These are phyloP conservation scores for Stenopsyche tienmushanensis DNA, from an alignment of 1,140 invertebrate species.

Conservation along the genomic window DNA sequence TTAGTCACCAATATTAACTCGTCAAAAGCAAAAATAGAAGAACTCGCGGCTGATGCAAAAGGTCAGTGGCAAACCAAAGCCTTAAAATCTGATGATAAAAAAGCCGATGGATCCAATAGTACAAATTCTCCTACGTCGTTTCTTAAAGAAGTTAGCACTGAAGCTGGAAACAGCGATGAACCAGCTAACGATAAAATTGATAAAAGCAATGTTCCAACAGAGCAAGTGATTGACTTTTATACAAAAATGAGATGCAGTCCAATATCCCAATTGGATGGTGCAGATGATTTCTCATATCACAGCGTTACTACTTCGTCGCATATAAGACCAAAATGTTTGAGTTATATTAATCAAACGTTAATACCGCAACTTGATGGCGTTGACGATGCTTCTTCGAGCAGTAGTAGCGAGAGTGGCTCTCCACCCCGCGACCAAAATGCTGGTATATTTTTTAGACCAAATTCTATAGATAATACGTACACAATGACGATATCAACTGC, in stretches of 20 bases:
- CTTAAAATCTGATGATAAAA: conserved; percentile 15
- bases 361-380: conserved; percentile 76
- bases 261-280: conserved; percentile 63
- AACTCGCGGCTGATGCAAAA: conserved; percentile 20
- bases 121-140: not conserved
- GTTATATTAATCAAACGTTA: conserved; percentile 48
- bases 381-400: conserved; percentile 63
- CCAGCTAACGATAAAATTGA: conserved; percentile 46
- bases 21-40: conserved; percentile 32
- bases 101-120: not conserved
- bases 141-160: conserved; percentile 2
- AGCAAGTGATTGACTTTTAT: conserved; percentile 56
- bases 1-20: conserved; percentile 24
- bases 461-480: conserved; percentile 52
- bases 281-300: conserved; percentile 58
- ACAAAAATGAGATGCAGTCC: conserved; percentile 56
- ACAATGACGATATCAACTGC: conserved; percentile 53
- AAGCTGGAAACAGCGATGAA: not conserved
- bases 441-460: conserved; percentile 53
- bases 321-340: conserved; percentile 44
- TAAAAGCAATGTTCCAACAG: conserved; percentile 51
- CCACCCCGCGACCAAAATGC: conserved; percentile 48
- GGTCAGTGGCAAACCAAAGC: conserved; percentile 33
- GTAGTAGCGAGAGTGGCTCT: conserved; percentile 48
- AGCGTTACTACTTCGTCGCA: conserved; percentile 53